Evolutionary conservation across 2,888 invertebrate species (phyloP).

Genomic region (Theodoxus fluviatilis): DNA sequence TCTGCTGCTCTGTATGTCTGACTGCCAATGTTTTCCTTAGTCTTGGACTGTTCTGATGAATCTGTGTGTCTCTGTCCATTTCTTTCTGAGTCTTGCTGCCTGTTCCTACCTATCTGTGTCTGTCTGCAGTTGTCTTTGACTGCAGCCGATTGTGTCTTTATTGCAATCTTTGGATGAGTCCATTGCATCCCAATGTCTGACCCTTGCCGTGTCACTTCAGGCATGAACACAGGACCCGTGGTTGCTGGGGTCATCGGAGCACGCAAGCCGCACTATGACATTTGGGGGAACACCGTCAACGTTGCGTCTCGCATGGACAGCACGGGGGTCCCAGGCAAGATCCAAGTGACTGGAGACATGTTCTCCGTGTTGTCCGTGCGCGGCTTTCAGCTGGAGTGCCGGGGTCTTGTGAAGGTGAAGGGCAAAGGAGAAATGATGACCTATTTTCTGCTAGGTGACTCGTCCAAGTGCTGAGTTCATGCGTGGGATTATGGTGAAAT

Average conservation of each 20-base stretch:
- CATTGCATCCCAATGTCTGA: too few relatives aligned
- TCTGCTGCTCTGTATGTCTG: too few relatives aligned
- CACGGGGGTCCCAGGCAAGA: conserved; percentile 86
- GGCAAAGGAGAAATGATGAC: conserved; percentile 96
- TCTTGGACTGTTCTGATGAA: too few relatives aligned
- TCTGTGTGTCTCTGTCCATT: too few relatives aligned
- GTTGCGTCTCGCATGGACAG: conserved; percentile 92
- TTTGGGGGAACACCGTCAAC: conserved; percentile 93
- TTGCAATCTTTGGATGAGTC: too few relatives aligned
- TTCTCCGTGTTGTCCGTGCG: conserved; percentile 75
- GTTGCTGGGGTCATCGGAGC: conserved; percentile 95
- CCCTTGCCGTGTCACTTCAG: conserved; percentile 66
- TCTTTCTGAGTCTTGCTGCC: too few relatives aligned
- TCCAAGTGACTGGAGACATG: conserved; percentile 89
- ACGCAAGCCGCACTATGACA: conserved; percentile 83
- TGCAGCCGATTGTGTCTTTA: too few relatives aligned
- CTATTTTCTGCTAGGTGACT: too few relatives aligned
- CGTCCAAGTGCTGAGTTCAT: too few relatives aligned
- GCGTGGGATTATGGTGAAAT: too few relatives aligned
- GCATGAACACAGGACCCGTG: conserved; percentile 93
- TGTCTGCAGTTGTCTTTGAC: not conserved
- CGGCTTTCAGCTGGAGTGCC: conserved; percentile 82
- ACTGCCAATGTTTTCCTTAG: too few relatives aligned
- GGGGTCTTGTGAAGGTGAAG: conserved; percentile 90
- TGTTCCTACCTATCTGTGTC: too few relatives aligned